phyloP scores from a whole-genome alignment of 2,888 invertebrate species.

The Cheiracanthium punctorium region DNA sequence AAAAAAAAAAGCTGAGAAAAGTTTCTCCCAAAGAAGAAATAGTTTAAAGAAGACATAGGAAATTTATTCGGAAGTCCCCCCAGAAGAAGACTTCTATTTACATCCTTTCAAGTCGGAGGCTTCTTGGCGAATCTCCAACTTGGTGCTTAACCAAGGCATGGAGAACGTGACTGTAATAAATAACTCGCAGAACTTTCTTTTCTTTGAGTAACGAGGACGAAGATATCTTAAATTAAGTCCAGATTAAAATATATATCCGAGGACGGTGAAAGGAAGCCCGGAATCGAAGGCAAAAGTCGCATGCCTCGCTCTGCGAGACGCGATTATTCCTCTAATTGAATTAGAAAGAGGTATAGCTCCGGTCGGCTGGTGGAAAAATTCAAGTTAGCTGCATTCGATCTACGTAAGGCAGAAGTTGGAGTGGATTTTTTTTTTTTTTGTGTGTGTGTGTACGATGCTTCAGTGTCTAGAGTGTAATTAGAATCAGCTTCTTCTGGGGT shows the following conservation, averaged over 20 bases:
- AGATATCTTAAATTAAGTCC: constrained; percentile 68
- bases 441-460: no score
- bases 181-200: constrained; percentile 43
- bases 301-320: constrained; percentile 42
- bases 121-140: constrained; percentile 57
- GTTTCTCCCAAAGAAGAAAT: constrained; percentile 42
- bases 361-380: background rate
- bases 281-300: constrained; percentile 3
- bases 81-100: constrained; percentile 63
- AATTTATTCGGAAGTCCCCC: constrained; percentile 63
- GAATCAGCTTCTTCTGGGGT: background rate
- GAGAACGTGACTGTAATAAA: constrained; percentile 66
- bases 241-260: constrained; percentile 68
- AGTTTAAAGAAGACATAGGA: constrained; percentile 66
- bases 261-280: background rate
- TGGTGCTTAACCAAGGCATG: constrained; percentile 61
- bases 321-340: constrained; percentile 63
- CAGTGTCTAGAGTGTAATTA: no score
- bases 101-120: constrained; percentile 45
- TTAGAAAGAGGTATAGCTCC: constrained; percentile 22
- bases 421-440: no score
- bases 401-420: no score
- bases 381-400: background rate
- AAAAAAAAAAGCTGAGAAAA: constrained; percentile 16
- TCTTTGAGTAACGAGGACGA: constrained; percentile 42